phyloP scores from a whole-genome alignment of 2,888 invertebrate genomes.

The Malthinus flaveolus region DNA sequence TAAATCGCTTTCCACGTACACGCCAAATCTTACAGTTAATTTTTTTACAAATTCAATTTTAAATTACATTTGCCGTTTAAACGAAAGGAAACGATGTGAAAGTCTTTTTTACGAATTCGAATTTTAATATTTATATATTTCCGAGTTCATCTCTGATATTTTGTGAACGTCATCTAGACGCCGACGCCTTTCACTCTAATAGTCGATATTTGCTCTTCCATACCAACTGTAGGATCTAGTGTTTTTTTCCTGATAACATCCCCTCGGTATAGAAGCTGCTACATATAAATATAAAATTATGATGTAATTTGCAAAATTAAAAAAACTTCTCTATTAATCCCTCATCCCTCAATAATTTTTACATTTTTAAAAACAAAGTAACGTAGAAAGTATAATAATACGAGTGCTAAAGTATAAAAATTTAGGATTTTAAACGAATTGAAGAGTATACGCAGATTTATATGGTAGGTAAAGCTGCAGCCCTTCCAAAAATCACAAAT shows the following conservation, averaged over 20 bases:
- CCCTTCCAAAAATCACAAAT: too few species aligned
- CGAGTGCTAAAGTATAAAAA: too few species aligned
- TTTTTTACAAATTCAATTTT: not conserved
- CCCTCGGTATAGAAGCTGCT: not conserved
- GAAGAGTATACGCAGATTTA: too few species aligned
- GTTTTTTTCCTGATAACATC: constrained; percentile 11
- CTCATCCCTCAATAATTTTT: too few species aligned
- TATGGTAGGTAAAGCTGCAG: too few species aligned
- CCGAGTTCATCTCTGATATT: constrained; percentile 36
- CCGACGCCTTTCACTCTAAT: constrained; percentile 51
- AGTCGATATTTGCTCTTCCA: constrained; percentile 51
- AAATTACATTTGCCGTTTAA: not conserved
- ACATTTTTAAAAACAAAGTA: too few species aligned
- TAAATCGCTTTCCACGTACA: too few species aligned
- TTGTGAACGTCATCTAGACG: constrained; percentile 48
- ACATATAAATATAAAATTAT: not conserved
- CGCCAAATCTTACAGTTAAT: not conserved
- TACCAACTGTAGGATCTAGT: constrained; percentile 13
- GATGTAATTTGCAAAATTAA: not conserved
- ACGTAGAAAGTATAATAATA: too few species aligned
- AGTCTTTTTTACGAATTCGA: too few species aligned
- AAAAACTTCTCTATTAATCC: too few species aligned
- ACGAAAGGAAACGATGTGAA: not conserved
- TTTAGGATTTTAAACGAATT: too few species aligned
- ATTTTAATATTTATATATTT: not conserved